A percentile compares a stretch with the other conserved stretches of the same genome.
phyloP scores from a whole-genome alignment of 2,888 invertebrate genomes.

The Atrina japonica region DNA sequence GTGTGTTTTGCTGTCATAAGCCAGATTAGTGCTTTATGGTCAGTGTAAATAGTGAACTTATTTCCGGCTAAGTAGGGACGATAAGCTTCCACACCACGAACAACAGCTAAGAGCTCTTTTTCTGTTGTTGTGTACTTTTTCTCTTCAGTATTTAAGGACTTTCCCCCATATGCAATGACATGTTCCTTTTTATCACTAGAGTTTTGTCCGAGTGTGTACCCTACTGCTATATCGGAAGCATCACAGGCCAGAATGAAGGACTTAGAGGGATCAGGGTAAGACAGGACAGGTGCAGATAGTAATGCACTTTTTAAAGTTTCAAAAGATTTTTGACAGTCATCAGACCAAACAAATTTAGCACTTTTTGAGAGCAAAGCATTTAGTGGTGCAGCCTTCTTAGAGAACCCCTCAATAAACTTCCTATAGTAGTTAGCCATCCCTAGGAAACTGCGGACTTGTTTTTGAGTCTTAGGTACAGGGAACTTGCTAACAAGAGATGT shows the following conservation, averaged over 20 bases:
- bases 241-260: constrained; percentile 49
- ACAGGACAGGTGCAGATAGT: constrained; percentile 44
- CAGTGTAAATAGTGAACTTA: constrained; percentile 50
- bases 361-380: constrained; percentile 45
- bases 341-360: constrained; percentile 39
- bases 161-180: constrained; percentile 51
- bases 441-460: constrained; percentile 42
- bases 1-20: constrained; percentile 43
- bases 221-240: constrained; percentile 42
- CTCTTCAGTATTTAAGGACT: constrained; percentile 42
- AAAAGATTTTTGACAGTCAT: constrained; percentile 38
- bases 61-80: constrained; percentile 46
- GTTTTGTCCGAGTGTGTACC: constrained; percentile 51
- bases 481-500: constrained; percentile 21
- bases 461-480: constrained; percentile 37
- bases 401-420: constrained; percentile 43
- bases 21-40: constrained; percentile 51
- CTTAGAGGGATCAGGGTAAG: constrained; percentile 39
- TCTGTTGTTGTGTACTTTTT: constrained; percentile 46
- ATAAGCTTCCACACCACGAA: constrained; percentile 51
- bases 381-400: constrained; percentile 46
- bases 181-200: constrained; percentile 30
- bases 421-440: constrained; percentile 51
- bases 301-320: constrained; percentile 59
- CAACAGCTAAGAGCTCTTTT: constrained; percentile 48